Evolutionary conservation across 2,888 invertebrate species (phyloP).

Genomic region (Orgyia antiqua): DNA sequence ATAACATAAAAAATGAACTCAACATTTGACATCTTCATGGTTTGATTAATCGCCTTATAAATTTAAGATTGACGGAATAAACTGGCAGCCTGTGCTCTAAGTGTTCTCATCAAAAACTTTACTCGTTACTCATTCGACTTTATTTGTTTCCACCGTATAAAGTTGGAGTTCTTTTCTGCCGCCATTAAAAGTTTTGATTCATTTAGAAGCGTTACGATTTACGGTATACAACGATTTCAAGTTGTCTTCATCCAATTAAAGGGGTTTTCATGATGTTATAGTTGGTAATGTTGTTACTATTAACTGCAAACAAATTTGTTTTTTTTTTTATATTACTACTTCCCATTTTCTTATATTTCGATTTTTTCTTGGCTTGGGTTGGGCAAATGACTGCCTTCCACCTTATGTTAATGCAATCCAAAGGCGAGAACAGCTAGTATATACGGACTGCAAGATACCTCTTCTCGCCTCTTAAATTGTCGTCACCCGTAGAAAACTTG

Average conservation of each 20-base stretch:
- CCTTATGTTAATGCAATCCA: no score
- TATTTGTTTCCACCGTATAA: conserved; percentile 35
- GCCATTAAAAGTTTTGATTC: conserved; percentile 53
- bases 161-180: conserved; percentile 27
- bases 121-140: conserved; percentile 34
- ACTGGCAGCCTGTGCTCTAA: conserved; percentile 17
- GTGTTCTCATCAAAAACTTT: conserved; percentile 30
- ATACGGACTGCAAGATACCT: no score
- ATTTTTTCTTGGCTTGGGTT: no score
- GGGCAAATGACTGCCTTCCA: no score
- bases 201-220: conserved; percentile 31
- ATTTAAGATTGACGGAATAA: conserved; percentile 22
- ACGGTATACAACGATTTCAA: conserved; percentile 15
- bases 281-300: conserved; percentile 8
- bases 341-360: no score
- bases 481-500: no score
- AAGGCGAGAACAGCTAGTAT: no score
- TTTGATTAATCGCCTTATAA: conserved; percentile 25
- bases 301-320: no score
- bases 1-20: not conserved
- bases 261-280: conserved; percentile 16
- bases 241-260: conserved; percentile 32
- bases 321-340: no score
- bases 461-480: no score
- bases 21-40: conserved; percentile 4